A percentile compares a stretch with the other conserved stretches of the same genome.
phyloP scores from a whole-genome alignment of 2,888 invertebrate species.

The Cheilosia scutellata region DNA sequence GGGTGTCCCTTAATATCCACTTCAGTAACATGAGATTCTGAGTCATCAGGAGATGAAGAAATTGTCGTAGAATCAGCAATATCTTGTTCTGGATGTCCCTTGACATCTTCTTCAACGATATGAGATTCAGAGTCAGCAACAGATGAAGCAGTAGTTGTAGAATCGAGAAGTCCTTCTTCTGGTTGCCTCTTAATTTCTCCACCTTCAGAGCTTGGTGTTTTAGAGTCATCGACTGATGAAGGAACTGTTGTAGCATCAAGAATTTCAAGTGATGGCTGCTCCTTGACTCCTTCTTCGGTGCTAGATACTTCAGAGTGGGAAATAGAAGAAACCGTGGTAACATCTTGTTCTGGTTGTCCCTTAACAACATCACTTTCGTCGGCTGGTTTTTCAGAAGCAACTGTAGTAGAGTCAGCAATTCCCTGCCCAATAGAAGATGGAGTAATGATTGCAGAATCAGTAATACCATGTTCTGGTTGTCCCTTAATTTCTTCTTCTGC shows the following conservation, averaged over 20 bases:
- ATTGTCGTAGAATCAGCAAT: not conserved
- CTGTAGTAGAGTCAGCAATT: not conserved
- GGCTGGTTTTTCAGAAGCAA: not conserved
- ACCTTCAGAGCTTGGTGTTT: not conserved
- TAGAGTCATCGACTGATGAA: not conserved
- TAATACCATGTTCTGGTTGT: conserved; percentile 71
- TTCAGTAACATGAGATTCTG: not conserved
- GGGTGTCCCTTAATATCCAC: conserved; percentile 2
- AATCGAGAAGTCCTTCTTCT: not conserved
- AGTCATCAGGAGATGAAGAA: not conserved
- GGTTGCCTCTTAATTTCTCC: not conserved
- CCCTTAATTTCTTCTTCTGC: conserved; percentile 20
- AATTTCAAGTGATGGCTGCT: not conserved
- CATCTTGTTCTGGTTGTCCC: too few species aligned
- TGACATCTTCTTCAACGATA: conserved; percentile 12
- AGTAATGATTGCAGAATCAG: conserved; percentile 46
- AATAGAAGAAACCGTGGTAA: not conserved
- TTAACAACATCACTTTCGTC: too few species aligned
- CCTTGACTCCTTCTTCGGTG: not conserved
- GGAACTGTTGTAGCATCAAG: not conserved
- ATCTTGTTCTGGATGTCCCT: not conserved
- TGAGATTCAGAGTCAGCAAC: conserved; percentile 50
- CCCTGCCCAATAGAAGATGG: not conserved
- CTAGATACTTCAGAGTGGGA: too few species aligned
- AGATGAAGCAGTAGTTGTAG: conserved; percentile 11